A percentile compares a stretch with the other conserved stretches of the same genome.
Conservation (phyloP, 2,113 vertebrate species). For the Clarias magur region DNA sequence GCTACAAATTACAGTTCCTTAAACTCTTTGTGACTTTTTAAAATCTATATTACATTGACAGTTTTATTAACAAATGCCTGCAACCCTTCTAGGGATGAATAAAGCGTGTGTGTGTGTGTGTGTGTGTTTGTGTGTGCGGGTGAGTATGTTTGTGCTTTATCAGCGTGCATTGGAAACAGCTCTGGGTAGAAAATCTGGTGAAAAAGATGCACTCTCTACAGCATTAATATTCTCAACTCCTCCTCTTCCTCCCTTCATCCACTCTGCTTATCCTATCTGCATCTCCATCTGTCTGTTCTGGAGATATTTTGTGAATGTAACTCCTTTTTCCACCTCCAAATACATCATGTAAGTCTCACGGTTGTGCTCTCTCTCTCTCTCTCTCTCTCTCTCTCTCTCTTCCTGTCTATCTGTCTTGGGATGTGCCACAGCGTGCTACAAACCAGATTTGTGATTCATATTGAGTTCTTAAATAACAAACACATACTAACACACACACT, state of each 20-base stretch:
- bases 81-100: too few species aligned
- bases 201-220: slow-evolving; percentile 62
- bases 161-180: slow-evolving; percentile 2
- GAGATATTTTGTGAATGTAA: slow-evolving; percentile 51
- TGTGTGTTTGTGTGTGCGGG: slow-evolving; percentile 2
- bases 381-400: slow-evolving; percentile 29
- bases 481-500: slow-evolving; percentile 4
- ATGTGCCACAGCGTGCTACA: slow-evolving; percentile 70
- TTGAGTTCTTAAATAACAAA: slow-evolving; percentile 28
- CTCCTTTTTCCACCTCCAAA: neutral
- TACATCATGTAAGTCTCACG: neutral
- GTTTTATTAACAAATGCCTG: too few species aligned
- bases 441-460: slow-evolving; percentile 50
- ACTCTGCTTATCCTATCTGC: slow-evolving; percentile 39
- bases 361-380: slow-evolving; percentile 9
- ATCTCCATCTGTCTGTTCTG: slow-evolving; percentile 64
- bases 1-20: too few species aligned
- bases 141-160: slow-evolving; percentile 5
- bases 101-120: neutral
- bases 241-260: slow-evolving; percentile 49
- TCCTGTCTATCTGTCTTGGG: slow-evolving; percentile 61
- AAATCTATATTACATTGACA: too few species aligned
- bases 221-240: slow-evolving; percentile 72
- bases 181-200: slow-evolving; percentile 35
- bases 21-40: too few species aligned